Evolutionary conservation across 2,888 invertebrate genomes (phyloP), one percentile per base, ranked within the genome.

Genomic region (Xestia rhomboidea): DNA sequence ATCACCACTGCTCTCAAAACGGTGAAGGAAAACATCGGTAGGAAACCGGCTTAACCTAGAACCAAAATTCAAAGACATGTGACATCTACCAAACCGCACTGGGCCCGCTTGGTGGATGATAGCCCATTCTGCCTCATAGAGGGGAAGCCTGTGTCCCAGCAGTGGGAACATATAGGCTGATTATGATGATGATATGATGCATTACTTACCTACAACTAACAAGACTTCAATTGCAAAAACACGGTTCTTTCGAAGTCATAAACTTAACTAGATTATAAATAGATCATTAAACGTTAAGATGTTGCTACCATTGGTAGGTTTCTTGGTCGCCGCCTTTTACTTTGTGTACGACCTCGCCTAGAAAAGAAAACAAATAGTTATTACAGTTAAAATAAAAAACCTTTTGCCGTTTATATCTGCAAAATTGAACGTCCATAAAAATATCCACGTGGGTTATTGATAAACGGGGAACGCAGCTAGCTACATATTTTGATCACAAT

Each of bases 331-430:
- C 77, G 60, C n/a, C 64, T 76, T 18, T 34, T 78, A 8, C 49
- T 80, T n/a, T 54, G 66, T 13, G 82, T 63, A 63, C 63, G 63
- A 38, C 38, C 63, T 24, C 63, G 68, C 1, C 81, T 81, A 66
- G 13, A 15, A 54, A 54, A 5, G 13, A n/a, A 54, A n/a, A 46
- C 54, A 27, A 41, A 57, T 3, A 15, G 4, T 7, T 60, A 3
- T 41, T 27, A 18, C 34, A 62, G 15, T 41, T 10, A 6, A 34
- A 62, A 62, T 24, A 24, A 63, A 60, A 24, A 62, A 24, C 13
- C n/a, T 51, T 24, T 54, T 54, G 13, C 3, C n/a, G 6, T 27
- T 57, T 15, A 27, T 6, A 15, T 27, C 30, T 62, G 11, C 11
- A 34, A 62, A 21, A 34, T 11, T 21, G 11, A 62, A 62, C 21